These are phyloP conservation scores for Caerostris darwini DNA, from an alignment of 1,140 invertebrate genomes.

Conservation along the genomic window DNA sequence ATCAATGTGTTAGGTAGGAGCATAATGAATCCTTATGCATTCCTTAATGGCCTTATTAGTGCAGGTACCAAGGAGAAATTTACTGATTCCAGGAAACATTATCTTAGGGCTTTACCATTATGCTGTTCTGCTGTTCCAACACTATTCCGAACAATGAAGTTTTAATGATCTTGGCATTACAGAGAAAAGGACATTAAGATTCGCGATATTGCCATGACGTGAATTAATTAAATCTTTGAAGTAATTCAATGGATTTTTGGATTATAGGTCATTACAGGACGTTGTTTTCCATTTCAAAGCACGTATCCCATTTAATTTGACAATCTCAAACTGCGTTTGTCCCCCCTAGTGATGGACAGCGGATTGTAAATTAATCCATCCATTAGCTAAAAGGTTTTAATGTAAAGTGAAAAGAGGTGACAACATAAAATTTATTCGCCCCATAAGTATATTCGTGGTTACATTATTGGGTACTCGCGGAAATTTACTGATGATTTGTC, in stretches of 20 bases:
- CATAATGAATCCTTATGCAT: background rate
- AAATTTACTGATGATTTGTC: too few relatives aligned
- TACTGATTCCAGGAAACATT: background rate
- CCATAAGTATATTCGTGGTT: background rate
- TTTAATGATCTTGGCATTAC: background rate
- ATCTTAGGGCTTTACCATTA: background rate
- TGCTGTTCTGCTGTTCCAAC: background rate
- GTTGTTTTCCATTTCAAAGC: background rate
- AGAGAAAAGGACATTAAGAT: slow-evolving; percentile 22
- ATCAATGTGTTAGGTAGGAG: background rate
- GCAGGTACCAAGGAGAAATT: background rate
- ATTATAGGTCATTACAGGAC: background rate
- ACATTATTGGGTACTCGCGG: too few relatives aligned
- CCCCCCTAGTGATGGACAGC: background rate
- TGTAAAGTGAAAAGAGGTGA: background rate
- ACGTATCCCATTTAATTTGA: background rate
- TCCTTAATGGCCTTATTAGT: background rate
- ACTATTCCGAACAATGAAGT: background rate
- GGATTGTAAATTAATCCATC: background rate
- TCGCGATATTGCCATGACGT: too few relatives aligned
- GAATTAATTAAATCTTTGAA: background rate
- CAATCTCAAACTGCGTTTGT: background rate
- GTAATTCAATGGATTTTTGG: background rate
- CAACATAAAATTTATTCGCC: background rate
- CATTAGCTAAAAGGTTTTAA: background rate